Base-by-base conservation (phyloP, 2,888 invertebrate genomes). In the Ctena decussata region DNA sequence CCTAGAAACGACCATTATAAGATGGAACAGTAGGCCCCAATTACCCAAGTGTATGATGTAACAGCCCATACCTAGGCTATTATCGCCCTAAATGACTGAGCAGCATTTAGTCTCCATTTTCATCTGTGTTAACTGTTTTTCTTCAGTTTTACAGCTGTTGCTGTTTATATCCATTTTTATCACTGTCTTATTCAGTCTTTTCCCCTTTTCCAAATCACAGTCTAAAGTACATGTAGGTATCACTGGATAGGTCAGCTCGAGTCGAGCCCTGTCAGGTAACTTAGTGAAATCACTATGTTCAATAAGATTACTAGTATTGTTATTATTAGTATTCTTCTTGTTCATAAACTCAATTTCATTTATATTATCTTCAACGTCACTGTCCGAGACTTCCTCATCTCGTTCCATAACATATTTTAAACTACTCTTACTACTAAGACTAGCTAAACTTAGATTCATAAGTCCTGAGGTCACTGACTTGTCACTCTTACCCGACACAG, bases 101-200 rank as follows among this genome's bases (percentile, higher is more conserved):
- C 94, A 94, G 83, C 94, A 94, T 83, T 93, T 94, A 49, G 93
- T 92, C 76, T 93, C 93, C 24, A 92, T 82, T 71, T 91, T 90
- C 18, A 91, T 85, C 24, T 89, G 84, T 12, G 87, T 80, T 37
- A 85, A 74, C 27, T 85, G 75, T 37, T 86, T 80, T 49, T 84
- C 79, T 21, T 89, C 82, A 60, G 86, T 77, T 70, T 92, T 92
- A 82, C 91, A 92, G 72, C 87, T 90, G 72, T 87, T 90, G 72
- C 92, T 92, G 78, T 92, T 93, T 39, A 93, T 92, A 85, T 91
- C 93, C 70, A 88, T 91, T 76, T 91, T 91, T 57, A 92, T 44
- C 72, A 84, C 84, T 65, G 83, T 65, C 53, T 74, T 77, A 18
- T 81, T 82, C 53, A 65, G 82, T 21, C 78, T 83, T 71, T 88